Conservation (phyloP, 2,113 vertebrate genomes). For the Oncorhynchus tshawytscha region DNA sequence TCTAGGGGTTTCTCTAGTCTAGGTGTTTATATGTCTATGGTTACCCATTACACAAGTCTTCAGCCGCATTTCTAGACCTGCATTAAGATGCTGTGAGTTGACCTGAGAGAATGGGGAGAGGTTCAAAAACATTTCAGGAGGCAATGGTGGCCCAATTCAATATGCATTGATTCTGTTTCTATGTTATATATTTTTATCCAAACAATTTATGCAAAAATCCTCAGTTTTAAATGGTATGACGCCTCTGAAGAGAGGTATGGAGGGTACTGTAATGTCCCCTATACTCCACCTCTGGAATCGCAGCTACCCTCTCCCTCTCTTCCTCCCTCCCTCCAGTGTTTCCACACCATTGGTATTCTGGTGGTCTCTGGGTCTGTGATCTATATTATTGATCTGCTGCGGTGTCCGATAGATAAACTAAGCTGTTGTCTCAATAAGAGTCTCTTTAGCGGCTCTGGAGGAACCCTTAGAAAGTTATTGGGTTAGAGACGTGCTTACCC, state of each 20-base stretch:
- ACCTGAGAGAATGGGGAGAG: neutral
- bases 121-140: neutral
- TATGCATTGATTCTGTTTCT: too few species aligned
- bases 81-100: neutral
- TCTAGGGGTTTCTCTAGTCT: too few species aligned
- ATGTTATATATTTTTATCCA: too few species aligned
- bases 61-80: neutral
- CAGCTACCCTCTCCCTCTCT: too few species aligned
- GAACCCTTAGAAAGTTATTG: conserved; percentile 17
- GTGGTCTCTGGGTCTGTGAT: conserved; percentile 50
- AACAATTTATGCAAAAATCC: too few species aligned
- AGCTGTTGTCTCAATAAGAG: conserved; percentile 74
- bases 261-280: too few species aligned
- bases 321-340: conserved; percentile 50
- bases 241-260: too few species aligned
- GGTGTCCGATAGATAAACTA: conserved; percentile 72
- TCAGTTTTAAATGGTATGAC: too few species aligned
- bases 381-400: conserved; percentile 67
- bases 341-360: conserved; percentile 70
- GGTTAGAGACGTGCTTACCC: neutral
- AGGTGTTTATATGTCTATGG: too few species aligned
- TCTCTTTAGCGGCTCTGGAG: conserved; percentile 59
- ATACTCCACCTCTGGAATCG: too few species aligned
- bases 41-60: too few species aligned
- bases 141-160: neutral